Conservation (phyloP, 2,113 vertebrate species). For the Phoxinus phoxinus region DNA sequence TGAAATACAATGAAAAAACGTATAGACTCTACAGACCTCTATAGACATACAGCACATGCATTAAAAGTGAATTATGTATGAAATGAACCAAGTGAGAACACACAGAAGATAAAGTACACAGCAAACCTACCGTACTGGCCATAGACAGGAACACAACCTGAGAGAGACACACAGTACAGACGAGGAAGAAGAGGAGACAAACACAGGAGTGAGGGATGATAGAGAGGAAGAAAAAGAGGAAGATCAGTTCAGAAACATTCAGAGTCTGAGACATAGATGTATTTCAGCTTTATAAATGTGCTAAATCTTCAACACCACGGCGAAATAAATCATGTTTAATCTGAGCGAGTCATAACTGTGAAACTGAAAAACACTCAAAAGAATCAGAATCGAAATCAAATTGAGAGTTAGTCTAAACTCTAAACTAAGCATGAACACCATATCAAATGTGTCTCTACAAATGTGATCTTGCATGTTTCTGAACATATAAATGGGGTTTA, state of each 20-base stretch:
- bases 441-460: too few species aligned
- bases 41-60: background rate
- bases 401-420: background rate
- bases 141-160: conserved; percentile 84
- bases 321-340: background rate
- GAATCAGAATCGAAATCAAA: background rate
- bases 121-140: conserved; percentile 91
- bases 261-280: too few species aligned
- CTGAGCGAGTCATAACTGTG: background rate
- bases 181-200: background rate
- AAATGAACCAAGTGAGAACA: background rate
- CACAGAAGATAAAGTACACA: background rate
- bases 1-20: rapidly evolving
- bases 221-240: background rate
- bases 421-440: background rate
- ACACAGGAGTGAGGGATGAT: background rate
- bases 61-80: background rate
- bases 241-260: background rate
- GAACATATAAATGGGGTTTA: too few species aligned
- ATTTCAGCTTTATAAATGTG: too few species aligned
- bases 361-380: too few species aligned
- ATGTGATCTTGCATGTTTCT: too few species aligned
- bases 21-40: too few species aligned
- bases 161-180: conserved; percentile 56
- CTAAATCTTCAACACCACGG: background rate